Evolutionary conservation across 2,113 vertebrate genomes (phyloP), one percentile per base, ranked within the genome.

Genomic region (Nymphicus hollandicus): DNA sequence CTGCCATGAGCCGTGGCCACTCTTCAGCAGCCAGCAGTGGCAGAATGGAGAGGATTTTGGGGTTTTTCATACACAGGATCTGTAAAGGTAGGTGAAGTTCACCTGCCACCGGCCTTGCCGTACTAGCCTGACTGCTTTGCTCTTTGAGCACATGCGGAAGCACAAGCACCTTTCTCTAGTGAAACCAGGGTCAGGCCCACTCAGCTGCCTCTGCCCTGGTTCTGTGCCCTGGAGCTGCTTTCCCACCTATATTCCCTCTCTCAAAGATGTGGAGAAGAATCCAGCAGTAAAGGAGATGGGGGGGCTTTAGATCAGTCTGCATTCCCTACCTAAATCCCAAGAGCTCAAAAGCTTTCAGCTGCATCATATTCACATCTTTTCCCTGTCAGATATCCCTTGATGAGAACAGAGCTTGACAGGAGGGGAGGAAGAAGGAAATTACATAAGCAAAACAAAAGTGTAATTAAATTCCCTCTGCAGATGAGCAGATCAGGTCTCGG

Each of bases 301-400:
- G 47, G 29, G 24, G 22, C 43, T 91, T 50, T 79, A 35, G 55
- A 81, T 18, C 52, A 17, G 13, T 63, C 80, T 91, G 35, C 28
- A 24, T 81, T 87, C 56, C 35, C 61, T 56, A 52, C 73, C 77
- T 55, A 79, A 85, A 17, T 87, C 89, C 47, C 93, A 89, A 72
- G 94, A 84, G 91, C 65, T 89, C 52, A 87, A 43, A 72, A 93
- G 86, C 84, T 92, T 96, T 95, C 93, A 95, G 89, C 73, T 95
- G 52, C 66, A 65, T 91, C 93, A 66, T 91, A 22, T 82, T 87
- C 84, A 72, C 89, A 93, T 87, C 91, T 95, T 94, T n/a, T 56
- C 81, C 35, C 91, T 94, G 91, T 91, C 91, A 95, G 89, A 56
- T 17, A 87, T 29, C 41, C 28, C 73, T 78, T 91, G 95, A 95